phyloP scores from a whole-genome alignment of 2,113 vertebrate species.

The Paracanthobrama guichenoti region DNA sequence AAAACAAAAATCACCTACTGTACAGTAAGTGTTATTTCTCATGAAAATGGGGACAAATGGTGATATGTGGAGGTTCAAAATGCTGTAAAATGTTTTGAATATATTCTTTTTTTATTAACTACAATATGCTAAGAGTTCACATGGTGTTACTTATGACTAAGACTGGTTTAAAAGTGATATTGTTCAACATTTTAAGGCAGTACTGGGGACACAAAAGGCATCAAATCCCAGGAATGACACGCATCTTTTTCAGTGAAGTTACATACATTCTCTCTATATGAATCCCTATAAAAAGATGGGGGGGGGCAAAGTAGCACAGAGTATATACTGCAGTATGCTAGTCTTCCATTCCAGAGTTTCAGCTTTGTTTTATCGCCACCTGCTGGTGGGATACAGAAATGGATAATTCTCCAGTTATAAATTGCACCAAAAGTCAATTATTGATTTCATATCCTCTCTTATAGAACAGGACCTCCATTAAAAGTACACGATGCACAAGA shows the following conservation, averaged over 20 bases:
- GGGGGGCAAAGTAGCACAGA: neutral
- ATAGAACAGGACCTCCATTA: neutral
- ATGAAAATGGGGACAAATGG: no score
- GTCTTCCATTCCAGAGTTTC: neutral
- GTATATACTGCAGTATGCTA: neutral
- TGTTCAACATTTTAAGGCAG: no score
- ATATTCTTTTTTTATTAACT: no score
- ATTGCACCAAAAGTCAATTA: neutral
- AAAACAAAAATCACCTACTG: no score
- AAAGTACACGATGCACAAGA: neutral
- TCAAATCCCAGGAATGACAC: no score
- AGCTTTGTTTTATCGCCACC: neutral
- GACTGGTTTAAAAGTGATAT: no score
- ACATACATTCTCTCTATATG: neutral
- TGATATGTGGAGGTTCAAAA: no score
- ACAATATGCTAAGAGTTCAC: no score
- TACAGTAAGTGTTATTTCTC: no score
- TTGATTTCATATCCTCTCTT: neutral
- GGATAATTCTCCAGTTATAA: neutral
- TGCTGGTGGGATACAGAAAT: constrained; percentile 1
- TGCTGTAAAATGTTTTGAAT: no score
- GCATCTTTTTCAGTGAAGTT: neutral
- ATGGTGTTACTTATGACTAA: no score
- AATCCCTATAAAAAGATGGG: neutral
- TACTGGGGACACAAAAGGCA: no score